phyloP scores from a whole-genome alignment of 1,140 invertebrate species.

The Aphaenogaster ashmeadi region DNA sequence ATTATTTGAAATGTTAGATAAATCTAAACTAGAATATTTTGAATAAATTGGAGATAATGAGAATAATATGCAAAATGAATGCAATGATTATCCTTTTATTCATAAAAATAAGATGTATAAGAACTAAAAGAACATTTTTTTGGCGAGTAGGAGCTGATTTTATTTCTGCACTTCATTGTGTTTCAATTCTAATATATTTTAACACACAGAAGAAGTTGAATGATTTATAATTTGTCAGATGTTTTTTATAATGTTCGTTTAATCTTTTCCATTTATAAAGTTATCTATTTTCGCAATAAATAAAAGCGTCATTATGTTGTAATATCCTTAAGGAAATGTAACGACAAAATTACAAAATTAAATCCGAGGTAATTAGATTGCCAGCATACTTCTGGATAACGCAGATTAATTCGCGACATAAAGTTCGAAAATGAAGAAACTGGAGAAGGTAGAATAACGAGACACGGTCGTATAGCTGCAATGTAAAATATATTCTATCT shows the following conservation, averaged over 20 bases:
- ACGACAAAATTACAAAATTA: neutral
- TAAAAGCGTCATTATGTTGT: neutral
- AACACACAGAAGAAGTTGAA: constrained; percentile 18
- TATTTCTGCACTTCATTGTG: neutral
- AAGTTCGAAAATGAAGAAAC: constrained; percentile 3
- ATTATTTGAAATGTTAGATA: neutral
- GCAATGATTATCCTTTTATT: constrained; percentile 26
- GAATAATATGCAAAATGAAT: constrained; percentile 21
- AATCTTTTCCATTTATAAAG: neutral
- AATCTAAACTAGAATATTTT: constrained; percentile 13
- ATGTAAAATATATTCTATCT: constrained; percentile 74
- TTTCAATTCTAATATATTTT: constrained; percentile 2
- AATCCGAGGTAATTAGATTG: neutral
- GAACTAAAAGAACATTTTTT: constrained; percentile 23
- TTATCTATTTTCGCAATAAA: neutral
- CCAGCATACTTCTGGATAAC: neutral
- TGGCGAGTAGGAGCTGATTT: constrained; percentile 6
- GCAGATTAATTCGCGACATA: neutral
- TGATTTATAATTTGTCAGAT: constrained; percentile 1
- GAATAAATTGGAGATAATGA: neutral
- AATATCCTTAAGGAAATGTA: neutral
- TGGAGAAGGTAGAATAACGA: constrained; percentile 37
- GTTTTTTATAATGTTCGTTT: neutral
- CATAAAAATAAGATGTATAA: neutral
- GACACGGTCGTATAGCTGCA: constrained; percentile 33